Evolutionary conservation across 2,113 vertebrate genomes (phyloP), one percentile per base, ranked within the genome.

Genomic region (Nyctibius bracteatus): DNA sequence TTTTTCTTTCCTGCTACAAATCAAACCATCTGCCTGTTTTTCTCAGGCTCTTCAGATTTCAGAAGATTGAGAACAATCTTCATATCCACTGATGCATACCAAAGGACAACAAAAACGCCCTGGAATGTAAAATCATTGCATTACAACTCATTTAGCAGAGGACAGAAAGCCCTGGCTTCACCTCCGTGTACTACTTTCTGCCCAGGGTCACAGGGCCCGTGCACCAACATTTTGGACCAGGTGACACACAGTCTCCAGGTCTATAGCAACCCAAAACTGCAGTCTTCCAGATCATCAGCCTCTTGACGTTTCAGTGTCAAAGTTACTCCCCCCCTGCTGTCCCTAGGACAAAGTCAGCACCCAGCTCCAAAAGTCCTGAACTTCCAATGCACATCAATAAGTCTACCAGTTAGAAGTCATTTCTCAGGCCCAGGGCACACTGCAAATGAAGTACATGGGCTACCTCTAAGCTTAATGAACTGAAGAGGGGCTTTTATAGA

Each of bases 171-270:
- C 23, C 15, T 61, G 47, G 43, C 49, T 70, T 75, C 33, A 77
- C 18, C 9, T 73, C 59, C 59, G 37, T 83, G 37, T 58, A 10
- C 51, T 58, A 62, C 27, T 57, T 58, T 54, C 51, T 39, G n/a
- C 19, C 18, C 30, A 47, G 52, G 39, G 12, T 27, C n/a, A 47
- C 1, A 0, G 30, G n/a, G 12, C 39, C 65, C 31, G 10, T 0
- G 0, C 58, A 66, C 51, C 47, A 88, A 14, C 37, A n/a, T n/a
- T 59, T 58, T 1, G 2, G 18, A 24, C 23, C n/a, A 49, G 31
- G 67, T 51, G 47, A 30, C 19, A 37, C 18, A 19, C 28, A 23
- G 20, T 57, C 74, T 67, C 35, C 47, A n/a, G 41, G 21, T 39
- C 33, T 68, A 27, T 7, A 62, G 67, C 21, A 57, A 74, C 19